Evolutionary conservation across 30 jellyfish, hydroid and myxozoan genomes (phyloP).

Genomic region (Hydractinia echinata): DNA sequence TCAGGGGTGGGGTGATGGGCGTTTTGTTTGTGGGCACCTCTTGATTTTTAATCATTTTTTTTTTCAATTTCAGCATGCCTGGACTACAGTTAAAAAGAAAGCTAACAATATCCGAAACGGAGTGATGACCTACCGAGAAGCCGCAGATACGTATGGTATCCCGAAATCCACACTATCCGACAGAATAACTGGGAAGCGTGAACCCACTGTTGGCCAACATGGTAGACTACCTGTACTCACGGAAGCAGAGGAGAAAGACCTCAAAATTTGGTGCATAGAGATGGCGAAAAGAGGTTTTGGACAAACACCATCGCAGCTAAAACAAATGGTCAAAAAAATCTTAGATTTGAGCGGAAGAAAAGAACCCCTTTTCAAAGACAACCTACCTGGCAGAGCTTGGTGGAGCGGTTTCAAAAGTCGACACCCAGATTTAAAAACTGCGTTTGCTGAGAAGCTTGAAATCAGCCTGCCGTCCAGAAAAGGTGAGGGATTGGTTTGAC

Average conservation of each 20-base stretch:
- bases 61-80: neutral
- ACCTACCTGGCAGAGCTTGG: constrained; percentile 53
- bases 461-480: constrained; percentile 19
- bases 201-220: no score
- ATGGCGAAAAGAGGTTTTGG: constrained; percentile 32
- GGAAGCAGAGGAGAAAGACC: neutral
- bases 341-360: constrained; percentile 38
- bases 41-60: no score
- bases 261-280: neutral
- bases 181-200: no score
- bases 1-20: no score
- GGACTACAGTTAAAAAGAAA: neutral
- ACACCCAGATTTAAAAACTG: constrained; percentile 45
- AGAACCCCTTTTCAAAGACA: constrained; percentile 48
- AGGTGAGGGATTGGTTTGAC: constrained; percentile 12
- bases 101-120: neutral
- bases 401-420: constrained; percentile 62
- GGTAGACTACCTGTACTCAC: neutral
- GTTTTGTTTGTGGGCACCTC: no score
- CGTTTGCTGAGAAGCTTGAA: neutral
- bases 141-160: neutral
- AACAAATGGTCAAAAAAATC: constrained; percentile 40
- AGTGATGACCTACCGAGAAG: neutral
- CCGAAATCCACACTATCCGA: neutral
- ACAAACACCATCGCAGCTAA: constrained; percentile 10